Percentiles rank a stretch among this genome's conserved stretches.
Evolutionary conservation across 2,888 invertebrate genomes (phyloP).

Genomic region (Neria commutata): DNA sequence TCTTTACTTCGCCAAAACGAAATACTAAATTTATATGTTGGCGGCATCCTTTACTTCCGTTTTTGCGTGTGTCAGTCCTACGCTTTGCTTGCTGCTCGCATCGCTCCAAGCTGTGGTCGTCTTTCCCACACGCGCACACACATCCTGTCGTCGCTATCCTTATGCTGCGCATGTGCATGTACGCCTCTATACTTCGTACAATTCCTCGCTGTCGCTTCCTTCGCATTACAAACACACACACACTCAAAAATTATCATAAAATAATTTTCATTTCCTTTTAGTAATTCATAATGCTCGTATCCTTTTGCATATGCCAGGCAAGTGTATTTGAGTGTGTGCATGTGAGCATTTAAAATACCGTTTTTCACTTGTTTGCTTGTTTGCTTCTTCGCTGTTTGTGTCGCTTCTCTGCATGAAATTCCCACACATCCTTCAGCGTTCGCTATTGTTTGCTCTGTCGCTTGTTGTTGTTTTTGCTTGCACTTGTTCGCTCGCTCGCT

Average conservation of each 20-base stretch:
- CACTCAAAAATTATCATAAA: constrained; percentile 45
- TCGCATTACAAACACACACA: constrained; percentile 38
- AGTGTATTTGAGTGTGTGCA: background rate
- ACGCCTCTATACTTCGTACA: constrained; percentile 8
- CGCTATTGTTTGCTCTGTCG: constrained; percentile 15
- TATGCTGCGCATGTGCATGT: background rate
- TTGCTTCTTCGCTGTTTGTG: no score
- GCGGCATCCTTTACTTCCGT: no score
- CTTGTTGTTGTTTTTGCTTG: constrained; percentile 23
- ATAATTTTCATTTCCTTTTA: constrained; percentile 50
- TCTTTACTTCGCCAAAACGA: background rate
- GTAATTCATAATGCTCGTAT: constrained; percentile 34
- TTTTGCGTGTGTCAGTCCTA: constrained; percentile 51
- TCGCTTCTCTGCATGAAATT: constrained; percentile 5
- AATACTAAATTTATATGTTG: no score
- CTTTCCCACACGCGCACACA: constrained; percentile 4
- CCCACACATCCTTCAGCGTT: constrained; percentile 48
- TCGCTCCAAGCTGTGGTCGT: background rate
- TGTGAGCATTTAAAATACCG: constrained; percentile 41
- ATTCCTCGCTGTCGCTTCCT: background rate
- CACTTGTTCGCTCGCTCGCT: constrained; percentile 30
- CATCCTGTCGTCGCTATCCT: background rate
- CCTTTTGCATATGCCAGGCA: constrained; percentile 35
- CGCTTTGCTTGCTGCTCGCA: constrained; percentile 17
- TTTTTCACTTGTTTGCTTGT: constrained; percentile 46